Evolutionary conservation across 2,797 vertebrate species (phyloP), one percentile per base, ranked within the genome.

Genomic region (Brachyrhaphis roseni): DNA sequence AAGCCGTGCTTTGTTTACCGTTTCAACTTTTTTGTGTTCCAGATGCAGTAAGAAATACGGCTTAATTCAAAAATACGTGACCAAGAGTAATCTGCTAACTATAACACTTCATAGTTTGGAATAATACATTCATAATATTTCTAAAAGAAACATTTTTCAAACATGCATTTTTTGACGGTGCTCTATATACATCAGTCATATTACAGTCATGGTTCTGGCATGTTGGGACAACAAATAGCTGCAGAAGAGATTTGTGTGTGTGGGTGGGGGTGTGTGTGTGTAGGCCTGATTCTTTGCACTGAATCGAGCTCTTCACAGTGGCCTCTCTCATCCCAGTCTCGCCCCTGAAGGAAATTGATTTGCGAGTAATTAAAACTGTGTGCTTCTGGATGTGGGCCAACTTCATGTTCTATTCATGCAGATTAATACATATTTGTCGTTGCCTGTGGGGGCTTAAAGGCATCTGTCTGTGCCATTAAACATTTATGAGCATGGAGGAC

Each of bases 321-420:
- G 76, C 15, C 79, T 71, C 74, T 76, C 76, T 76, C 81, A 68
- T 78, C 46, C 16, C 13, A 4, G 72, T 75, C 87, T 84, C 78
- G 70, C 72, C 90, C 43, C 87, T 78, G 81, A 83, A 91, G 86
- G 89, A 93, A 93, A 94, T 87, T 91, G 91, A 94, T 93, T 94
- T 91, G 90, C 57, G 81, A 93, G 93, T 95, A 95, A 96, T 96
- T 95, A 96, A 94, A 94, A 94, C 84, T 16, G 82, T 87, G 91
- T 93, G 92, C 91, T 90, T 89, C 86, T 94, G 93, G 93, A 90
- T 86, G 87, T 84, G 51, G 84, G 91, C 93, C 93, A 92, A 90
- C 94, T 93, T 95, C 91, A 95, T 95, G 93, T 95, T 95, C 93
- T 95, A 94, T 95, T 96, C 94, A 94, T 95, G 92, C 91, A 95